Conservation (phyloP, 2,888 invertebrate species). For the Microplitis manilae region DNA sequence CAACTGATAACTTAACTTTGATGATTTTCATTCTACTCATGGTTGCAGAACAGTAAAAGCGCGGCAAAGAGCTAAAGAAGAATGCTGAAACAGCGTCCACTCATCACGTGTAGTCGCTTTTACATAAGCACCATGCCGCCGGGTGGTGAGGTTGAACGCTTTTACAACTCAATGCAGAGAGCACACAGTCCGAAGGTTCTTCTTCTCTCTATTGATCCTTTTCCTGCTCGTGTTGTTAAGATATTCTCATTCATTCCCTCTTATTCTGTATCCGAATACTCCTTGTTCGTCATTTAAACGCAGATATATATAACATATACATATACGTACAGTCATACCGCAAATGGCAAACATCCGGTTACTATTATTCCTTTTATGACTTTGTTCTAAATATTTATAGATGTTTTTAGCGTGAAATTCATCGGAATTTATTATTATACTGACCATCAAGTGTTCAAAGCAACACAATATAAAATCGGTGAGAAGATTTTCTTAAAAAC, state of each 20-base stretch:
- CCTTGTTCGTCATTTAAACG: constrained; percentile 41
- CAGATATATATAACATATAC: constrained; percentile 13
- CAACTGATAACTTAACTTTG: constrained; percentile 23
- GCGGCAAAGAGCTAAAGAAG: constrained; percentile 67
- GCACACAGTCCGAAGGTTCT: constrained; percentile 51
- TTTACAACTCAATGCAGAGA: constrained; percentile 71
- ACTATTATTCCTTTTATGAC: constrained; percentile 44
- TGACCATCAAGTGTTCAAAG: constrained; percentile 13
- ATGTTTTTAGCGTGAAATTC: constrained; percentile 55
- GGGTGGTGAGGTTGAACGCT: constrained; percentile 69
- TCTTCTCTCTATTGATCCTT: constrained; percentile 28
- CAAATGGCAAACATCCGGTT: constrained; percentile 12
- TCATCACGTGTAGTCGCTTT: constrained; percentile 72
- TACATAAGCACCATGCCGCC: constrained; percentile 70
- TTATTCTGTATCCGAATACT: constrained; percentile 44
- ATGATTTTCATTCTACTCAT: constrained; percentile 10
- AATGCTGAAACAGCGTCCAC: constrained; percentile 70
- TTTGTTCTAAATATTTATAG: constrained; percentile 64
- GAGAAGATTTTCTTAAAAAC: constrained; percentile 20
- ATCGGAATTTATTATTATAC: constrained; percentile 57
- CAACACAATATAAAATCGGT: not conserved
- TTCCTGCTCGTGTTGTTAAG: constrained; percentile 41
- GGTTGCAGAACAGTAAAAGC: constrained; percentile 60
- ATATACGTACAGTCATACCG: constrained; percentile 1
- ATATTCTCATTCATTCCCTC: constrained; percentile 48